phyloP scores from a whole-genome alignment of 1,140 invertebrate genomes.

The Eriocheir sinensis region DNA sequence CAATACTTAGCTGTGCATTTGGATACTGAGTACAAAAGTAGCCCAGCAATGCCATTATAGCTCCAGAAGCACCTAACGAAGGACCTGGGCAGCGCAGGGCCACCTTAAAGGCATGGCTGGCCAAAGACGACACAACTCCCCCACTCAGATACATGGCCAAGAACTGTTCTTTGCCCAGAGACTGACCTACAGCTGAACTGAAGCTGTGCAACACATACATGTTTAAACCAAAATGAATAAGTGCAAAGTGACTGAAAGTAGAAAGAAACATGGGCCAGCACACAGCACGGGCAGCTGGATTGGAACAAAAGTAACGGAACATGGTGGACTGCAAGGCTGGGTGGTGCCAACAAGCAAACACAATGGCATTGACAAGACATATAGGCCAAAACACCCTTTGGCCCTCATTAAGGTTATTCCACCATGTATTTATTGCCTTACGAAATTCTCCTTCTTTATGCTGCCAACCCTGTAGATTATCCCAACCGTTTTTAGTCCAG shows the following conservation, averaged over 20 bases:
- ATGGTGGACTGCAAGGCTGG: conserved; percentile 88
- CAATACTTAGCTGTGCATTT: conserved; percentile 91
- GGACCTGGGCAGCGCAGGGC: conserved; percentile 86
- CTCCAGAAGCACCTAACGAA: conserved; percentile 96
- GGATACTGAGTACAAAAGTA: conserved; percentile 94
- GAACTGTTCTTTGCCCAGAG: conserved; percentile 96
- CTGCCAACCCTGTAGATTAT: conserved; percentile 76
- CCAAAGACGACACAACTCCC: conserved; percentile 93
- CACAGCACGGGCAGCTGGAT: conserved; percentile 88
- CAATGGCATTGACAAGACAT: conserved; percentile 89
- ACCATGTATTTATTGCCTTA: conserved; percentile 86
- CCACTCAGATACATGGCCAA: conserved; percentile 93
- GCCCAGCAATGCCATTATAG: conserved; percentile 94
- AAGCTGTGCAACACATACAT: conserved; percentile 98
- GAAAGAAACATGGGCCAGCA: conserved; percentile 95
- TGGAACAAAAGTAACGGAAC: conserved; percentile 93
- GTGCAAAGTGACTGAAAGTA: conserved; percentile 95
- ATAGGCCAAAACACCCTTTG: conserved; percentile 92
- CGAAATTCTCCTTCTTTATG: conserved; percentile 83
- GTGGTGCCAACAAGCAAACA: conserved; percentile 92
- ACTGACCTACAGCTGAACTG: conserved; percentile 82
- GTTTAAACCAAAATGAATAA: conserved; percentile 93
- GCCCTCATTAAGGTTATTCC: conserved; percentile 88
- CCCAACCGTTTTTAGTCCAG: conserved; percentile 68
- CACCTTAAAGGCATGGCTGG: conserved; percentile 92